These are phyloP conservation scores for Hetaerina americana DNA, from an alignment of 1,140 invertebrate genomes.

Conservation along the genomic window DNA sequence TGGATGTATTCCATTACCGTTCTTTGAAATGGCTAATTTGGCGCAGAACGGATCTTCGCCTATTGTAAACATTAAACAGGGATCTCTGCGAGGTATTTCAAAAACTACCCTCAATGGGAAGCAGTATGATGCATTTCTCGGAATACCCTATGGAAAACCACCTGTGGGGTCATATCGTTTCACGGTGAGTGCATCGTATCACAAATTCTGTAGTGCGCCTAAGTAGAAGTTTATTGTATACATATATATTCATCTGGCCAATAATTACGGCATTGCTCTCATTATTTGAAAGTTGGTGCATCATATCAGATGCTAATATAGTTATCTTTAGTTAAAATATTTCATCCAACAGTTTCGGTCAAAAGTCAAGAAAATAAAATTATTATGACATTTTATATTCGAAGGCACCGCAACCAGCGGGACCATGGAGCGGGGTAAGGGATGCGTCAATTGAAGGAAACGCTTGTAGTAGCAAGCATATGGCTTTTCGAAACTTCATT, in stretches of 20 bases:
- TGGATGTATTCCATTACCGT: too few relatives aligned
- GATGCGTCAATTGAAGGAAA: constrained; percentile 19
- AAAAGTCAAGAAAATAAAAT: too few relatives aligned
- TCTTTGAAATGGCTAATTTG: too few relatives aligned
- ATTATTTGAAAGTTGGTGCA: too few relatives aligned
- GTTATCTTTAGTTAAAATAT: too few relatives aligned
- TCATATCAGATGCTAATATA: too few relatives aligned
- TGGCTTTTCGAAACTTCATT: neutral
- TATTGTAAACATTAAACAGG: constrained; percentile 19
- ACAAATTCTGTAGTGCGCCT: too few relatives aligned
- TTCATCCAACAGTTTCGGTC: too few relatives aligned
- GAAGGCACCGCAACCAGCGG: constrained; percentile 13
- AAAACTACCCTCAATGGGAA: constrained; percentile 29
- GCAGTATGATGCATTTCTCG: constrained; percentile 42
- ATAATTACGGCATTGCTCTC: too few relatives aligned
- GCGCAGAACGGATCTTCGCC: neutral
- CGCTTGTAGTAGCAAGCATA: constrained; percentile 12
- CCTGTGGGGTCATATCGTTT: constrained; percentile 47
- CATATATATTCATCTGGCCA: too few relatives aligned
- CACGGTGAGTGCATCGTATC: constrained; percentile 26
- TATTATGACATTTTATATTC: too few relatives aligned
- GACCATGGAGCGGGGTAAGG: constrained; percentile 15
- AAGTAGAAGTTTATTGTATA: too few relatives aligned
- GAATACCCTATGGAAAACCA: constrained; percentile 52
- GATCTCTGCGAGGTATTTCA: constrained; percentile 25